A percentile compares a stretch with the other conserved stretches of the same genome.
Conservation (phyloP, 2,888 invertebrate genomes). For the Amblyjoppa fuscipennis region DNA sequence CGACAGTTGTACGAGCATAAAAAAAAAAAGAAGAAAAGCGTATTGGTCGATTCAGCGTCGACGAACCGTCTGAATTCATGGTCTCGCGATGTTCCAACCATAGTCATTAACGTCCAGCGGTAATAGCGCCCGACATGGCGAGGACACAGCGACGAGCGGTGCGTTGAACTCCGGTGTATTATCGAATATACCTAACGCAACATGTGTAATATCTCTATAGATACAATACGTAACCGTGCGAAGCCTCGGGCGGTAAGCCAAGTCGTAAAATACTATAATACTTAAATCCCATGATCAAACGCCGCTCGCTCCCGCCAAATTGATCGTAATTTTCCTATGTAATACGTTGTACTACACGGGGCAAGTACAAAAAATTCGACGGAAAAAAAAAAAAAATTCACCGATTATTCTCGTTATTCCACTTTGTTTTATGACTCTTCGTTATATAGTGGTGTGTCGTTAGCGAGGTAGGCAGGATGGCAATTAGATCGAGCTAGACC, state of each 20-base stretch:
- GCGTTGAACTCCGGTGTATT: slow-evolving; percentile 56
- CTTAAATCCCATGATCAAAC: slow-evolving; percentile 43
- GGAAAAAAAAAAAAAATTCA: neutral
- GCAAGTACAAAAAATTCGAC: neutral
- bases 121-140: slow-evolving; percentile 53
- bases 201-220: neutral
- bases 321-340: neutral
- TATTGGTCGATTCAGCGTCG: slow-evolving; percentile 33
- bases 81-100: slow-evolving; percentile 53
- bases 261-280: slow-evolving; percentile 46
- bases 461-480: neutral
- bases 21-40: slow-evolving; percentile 16
- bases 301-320: slow-evolving; percentile 1
- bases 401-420: neutral
- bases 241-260: slow-evolving; percentile 36
- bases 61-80: slow-evolving; percentile 54
- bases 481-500: slow-evolving; percentile 42
- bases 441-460: neutral
- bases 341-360: neutral
- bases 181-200: slow-evolving; percentile 21
- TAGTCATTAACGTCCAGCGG: slow-evolving; percentile 54
- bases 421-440: neutral
- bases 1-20: neutral
- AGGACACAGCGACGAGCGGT: slow-evolving; percentile 49
- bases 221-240: slow-evolving; percentile 13